These are phyloP conservation scores for Dromaius novaehollandiae DNA, from an alignment of 2,113 vertebrate genomes.

Conservation along the genomic window DNA sequence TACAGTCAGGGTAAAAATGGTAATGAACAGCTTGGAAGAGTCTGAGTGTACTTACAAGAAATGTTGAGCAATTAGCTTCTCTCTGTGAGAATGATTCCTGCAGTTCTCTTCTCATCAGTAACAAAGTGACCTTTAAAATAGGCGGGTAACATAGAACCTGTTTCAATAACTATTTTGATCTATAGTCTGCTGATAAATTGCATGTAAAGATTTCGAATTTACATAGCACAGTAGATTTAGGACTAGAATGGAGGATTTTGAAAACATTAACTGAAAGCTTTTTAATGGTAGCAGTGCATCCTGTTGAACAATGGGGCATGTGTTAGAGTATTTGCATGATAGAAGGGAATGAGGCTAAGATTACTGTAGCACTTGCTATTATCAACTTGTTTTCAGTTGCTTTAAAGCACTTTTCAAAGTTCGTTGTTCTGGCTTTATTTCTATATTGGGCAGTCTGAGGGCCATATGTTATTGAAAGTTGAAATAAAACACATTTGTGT, in stretches of 20 bases:
- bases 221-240: not conserved
- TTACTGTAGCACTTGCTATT: not conserved
- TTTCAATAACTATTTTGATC: not conserved
- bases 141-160: not conserved
- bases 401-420: not conserved
- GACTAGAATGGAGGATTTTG: not conserved
- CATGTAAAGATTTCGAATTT: not conserved
- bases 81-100: slow-evolving; percentile 8
- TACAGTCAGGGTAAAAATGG: slow-evolving; percentile 28
- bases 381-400: not conserved
- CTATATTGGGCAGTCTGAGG: not conserved
- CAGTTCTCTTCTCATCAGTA: slow-evolving; percentile 39
- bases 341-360: not conserved
- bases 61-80: slow-evolving; percentile 60
- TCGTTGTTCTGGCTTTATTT: not conserved
- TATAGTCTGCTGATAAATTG: slow-evolving; percentile 18
- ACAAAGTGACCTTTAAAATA: slow-evolving; percentile 52
- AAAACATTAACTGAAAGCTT: not conserved
- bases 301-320: not conserved
- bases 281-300: not conserved
- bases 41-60: slow-evolving; percentile 20
- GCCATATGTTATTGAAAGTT: not conserved
- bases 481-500: not conserved
- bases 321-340: not conserved
- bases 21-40: slow-evolving; percentile 60